A percentile compares a stretch with the other conserved stretches of the same genome.
Conservation (phyloP, 1,140 invertebrate species). For the Lethocerus indicus region DNA sequence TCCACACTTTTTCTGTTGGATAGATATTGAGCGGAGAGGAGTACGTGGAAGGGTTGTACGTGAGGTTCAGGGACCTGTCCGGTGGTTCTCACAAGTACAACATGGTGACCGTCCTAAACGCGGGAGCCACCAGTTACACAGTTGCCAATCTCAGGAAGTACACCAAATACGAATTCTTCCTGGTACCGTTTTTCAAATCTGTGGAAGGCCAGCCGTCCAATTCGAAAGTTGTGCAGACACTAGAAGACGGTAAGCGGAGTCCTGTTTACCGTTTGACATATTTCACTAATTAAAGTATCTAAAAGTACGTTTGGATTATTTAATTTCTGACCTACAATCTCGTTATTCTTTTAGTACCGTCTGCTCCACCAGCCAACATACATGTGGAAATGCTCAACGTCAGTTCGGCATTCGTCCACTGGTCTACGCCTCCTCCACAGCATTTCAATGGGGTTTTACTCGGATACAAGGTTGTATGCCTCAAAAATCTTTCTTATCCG, state of each 20-base stretch:
- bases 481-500: neutral
- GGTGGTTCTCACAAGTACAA: slow-evolving; percentile 39
- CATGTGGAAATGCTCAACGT: slow-evolving; percentile 68
- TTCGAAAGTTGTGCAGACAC: slow-evolving; percentile 44
- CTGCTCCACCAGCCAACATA: slow-evolving; percentile 64
- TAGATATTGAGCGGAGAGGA: slow-evolving; percentile 34
- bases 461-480: slow-evolving; percentile 61
- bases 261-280: neutral
- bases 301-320: neutral
- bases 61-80: slow-evolving; percentile 69
- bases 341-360: slow-evolving; percentile 38
- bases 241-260: slow-evolving; percentile 43
- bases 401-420: slow-evolving; percentile 57
- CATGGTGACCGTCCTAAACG: slow-evolving; percentile 48
- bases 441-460: slow-evolving; percentile 66
- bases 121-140: slow-evolving; percentile 44
- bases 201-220: slow-evolving; percentile 73
- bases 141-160: slow-evolving; percentile 60
- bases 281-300: neutral
- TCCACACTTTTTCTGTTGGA: too few species aligned
- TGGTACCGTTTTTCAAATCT: slow-evolving; percentile 68
- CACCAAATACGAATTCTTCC: slow-evolving; percentile 74
- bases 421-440: slow-evolving; percentile 58
- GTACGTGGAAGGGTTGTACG: slow-evolving; percentile 75
- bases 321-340: neutral